Evolutionary conservation across 2,113 vertebrate species (phyloP).

Genomic region (Eulemur macaco): DNA sequence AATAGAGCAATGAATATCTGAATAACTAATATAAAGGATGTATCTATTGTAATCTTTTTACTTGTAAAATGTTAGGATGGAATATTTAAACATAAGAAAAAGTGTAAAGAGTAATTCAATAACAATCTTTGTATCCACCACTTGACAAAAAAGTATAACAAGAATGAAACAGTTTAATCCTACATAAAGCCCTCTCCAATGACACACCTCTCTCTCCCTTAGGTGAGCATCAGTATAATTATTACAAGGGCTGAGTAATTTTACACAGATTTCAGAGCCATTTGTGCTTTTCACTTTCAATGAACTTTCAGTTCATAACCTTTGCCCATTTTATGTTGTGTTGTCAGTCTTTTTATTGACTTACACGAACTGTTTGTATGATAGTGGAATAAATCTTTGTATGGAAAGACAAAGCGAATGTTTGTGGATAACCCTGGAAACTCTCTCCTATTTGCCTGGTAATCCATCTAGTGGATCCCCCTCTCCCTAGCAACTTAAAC

Average conservation of each 20-base stretch:
- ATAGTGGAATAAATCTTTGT: neutral
- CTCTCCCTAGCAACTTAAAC: neutral
- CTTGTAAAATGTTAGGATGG: neutral
- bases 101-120: neutral
- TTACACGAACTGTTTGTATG: neutral
- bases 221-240: neutral
- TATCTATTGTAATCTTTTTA: neutral
- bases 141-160: neutral
- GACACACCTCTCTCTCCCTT: neutral
- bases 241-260: neutral
- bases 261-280: neutral
- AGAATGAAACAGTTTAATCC: neutral
- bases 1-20: neutral
- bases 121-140: neutral
- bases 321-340: neutral
- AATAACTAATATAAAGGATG: neutral
- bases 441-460: neutral
- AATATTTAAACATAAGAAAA: neutral
- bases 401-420: neutral
- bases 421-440: neutral
- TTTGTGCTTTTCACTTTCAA: neutral
- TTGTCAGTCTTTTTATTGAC: neutral
- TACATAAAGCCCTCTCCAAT: too few relatives aligned
- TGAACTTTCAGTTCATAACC: neutral
- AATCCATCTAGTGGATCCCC: neutral